Conservation (phyloP, 2,888 invertebrate species). For the Pristionchus arcanus region DNA sequence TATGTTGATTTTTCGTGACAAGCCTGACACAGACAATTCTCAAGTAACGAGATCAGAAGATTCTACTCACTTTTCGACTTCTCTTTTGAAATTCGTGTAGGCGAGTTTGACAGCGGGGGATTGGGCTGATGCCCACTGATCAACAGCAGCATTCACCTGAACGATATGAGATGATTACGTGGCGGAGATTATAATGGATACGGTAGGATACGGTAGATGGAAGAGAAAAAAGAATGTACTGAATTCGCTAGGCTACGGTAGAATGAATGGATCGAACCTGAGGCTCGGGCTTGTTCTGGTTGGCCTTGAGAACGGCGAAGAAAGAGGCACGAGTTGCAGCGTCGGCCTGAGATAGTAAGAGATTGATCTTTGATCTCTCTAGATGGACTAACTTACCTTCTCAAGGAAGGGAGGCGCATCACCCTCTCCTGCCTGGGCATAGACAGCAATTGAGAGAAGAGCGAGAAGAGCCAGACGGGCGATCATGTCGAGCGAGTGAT, state of each 20-base stretch:
- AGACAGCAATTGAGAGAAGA: conserved; percentile 64
- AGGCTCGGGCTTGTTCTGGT: conserved; percentile 46
- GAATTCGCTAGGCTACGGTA: neutral
- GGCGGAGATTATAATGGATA: neutral
- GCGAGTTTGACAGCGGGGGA: conserved; percentile 2
- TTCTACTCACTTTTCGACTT: conserved; percentile 33
- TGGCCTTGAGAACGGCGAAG: conserved; percentile 51
- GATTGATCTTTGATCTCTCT: conserved; percentile 12
- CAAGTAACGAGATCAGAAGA: neutral
- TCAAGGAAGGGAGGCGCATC: conserved; percentile 70
- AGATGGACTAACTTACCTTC: conserved; percentile 56
- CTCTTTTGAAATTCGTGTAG: conserved; percentile 21
- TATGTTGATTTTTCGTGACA: neutral
- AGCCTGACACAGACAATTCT: neutral
- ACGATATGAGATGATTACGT: neutral
- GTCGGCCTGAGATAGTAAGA: conserved; percentile 2
- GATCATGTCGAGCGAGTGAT: neutral
- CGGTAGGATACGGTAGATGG: neutral
- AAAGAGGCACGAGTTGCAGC: conserved; percentile 8
- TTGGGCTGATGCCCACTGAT: conserved; percentile 32
- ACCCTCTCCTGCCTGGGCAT: conserved; percentile 64
- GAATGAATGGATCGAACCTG: neutral
- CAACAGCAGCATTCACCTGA: conserved; percentile 51
- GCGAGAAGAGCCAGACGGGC: conserved; percentile 62
- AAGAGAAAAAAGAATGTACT: neutral